Evolutionary conservation across 2,888 invertebrate species (phyloP).

Genomic region (Pedicia rivosa): DNA sequence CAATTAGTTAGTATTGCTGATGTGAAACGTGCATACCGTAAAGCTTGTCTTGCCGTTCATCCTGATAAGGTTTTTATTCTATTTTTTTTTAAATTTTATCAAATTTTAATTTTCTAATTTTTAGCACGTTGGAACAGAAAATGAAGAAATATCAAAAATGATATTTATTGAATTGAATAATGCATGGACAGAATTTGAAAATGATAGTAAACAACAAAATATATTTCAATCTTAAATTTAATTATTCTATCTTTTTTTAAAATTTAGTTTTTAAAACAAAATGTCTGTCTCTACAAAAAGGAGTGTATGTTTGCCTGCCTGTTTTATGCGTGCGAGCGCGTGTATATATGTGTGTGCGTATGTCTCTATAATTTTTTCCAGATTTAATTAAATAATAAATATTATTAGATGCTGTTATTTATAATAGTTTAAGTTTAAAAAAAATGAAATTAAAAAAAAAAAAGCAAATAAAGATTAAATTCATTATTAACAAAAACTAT

Average conservation of each 20-base stretch:
- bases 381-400: no score
- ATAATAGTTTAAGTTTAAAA: no score
- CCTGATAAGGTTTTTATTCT: constrained; percentile 76
- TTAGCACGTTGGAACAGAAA: constrained; percentile 82
- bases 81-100: constrained; percentile 12
- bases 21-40: constrained; percentile 90
- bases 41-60: constrained; percentile 93
- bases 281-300: no score
- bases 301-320: no score
- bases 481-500: no score
- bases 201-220: constrained; percentile 65
- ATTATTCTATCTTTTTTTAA: background rate
- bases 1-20: constrained; percentile 81
- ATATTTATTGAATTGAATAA: constrained; percentile 99
- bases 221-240: constrained; percentile 34
- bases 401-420: no score
- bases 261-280: no score
- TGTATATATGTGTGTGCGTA: no score
- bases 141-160: constrained; percentile 86
- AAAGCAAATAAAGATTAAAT: no score
- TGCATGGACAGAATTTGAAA: constrained; percentile 96
- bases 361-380: no score
- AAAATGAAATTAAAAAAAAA: no score
- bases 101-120: constrained; percentile 20
- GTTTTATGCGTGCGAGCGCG: no score